Evolutionary conservation across 2,888 invertebrate genomes (phyloP).

Genomic region (Diachrysia chrysitis): DNA sequence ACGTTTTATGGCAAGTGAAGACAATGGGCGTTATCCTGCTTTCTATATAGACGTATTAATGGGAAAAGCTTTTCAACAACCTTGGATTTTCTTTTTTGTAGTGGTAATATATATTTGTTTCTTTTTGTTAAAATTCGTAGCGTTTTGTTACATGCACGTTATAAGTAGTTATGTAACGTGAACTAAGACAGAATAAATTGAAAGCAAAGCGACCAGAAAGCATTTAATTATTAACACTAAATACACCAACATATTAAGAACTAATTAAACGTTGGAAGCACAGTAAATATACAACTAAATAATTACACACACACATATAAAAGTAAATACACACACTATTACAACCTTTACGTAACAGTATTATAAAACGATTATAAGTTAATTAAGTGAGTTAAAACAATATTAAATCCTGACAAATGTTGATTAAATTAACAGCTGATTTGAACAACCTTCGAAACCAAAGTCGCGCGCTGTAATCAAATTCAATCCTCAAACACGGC

Average conservation of each 20-base stretch:
- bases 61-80: neutral
- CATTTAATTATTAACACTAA: no score
- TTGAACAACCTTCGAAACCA: slow-evolving; percentile 44
- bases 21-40: neutral
- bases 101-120: no score
- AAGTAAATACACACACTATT: neutral
- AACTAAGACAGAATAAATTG: neutral
- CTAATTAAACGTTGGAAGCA: no score
- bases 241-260: no score
- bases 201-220: neutral
- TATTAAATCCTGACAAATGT: slow-evolving; percentile 42
- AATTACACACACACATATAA: no score
- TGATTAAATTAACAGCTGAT: slow-evolving; percentile 56
- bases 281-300: no score
- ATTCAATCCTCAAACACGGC: slow-evolving; percentile 73
- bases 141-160: neutral
- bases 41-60: neutral
- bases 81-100: neutral
- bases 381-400: slow-evolving; percentile 47
- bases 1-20: slow-evolving; percentile 14
- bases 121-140: no score
- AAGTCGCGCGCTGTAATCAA: slow-evolving; percentile 63
- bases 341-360: slow-evolving; percentile 8
- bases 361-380: slow-evolving; percentile 18
- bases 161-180: neutral